A percentile compares a stretch with the other conserved stretches of the same genome.
phyloP scores from a whole-genome alignment of 2,888 invertebrate genomes.

The Hedya salicella region DNA sequence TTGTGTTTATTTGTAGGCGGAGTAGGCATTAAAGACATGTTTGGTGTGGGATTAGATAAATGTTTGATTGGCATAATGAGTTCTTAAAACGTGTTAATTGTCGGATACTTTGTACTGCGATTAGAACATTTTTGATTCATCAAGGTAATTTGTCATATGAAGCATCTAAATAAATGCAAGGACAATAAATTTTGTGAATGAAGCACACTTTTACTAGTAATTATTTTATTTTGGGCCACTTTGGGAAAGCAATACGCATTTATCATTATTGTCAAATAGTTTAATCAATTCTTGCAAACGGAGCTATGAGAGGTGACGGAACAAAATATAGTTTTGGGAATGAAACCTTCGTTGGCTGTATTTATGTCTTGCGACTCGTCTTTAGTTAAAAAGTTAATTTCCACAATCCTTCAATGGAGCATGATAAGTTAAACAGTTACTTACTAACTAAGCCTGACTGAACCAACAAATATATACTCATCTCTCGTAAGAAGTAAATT shows the following conservation, averaged over 20 bases:
- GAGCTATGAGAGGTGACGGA: too few species aligned
- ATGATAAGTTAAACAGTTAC: constrained; percentile 30
- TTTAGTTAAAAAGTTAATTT: neutral
- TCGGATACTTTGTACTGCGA: constrained; percentile 16
- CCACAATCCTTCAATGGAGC: constrained; percentile 18
- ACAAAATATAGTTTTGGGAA: too few species aligned
- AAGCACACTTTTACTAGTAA: neutral
- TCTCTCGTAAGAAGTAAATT: constrained; percentile 24
- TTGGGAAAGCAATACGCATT: neutral
- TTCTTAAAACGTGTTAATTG: constrained; percentile 31
- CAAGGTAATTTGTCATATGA: neutral
- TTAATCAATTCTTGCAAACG: too few species aligned
- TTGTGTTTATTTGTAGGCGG: constrained; percentile 39
- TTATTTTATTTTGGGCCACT: neutral
- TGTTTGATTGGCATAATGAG: constrained; percentile 39
- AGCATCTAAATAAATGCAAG: neutral
- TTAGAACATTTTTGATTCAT: constrained; percentile 5
- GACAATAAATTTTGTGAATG: neutral
- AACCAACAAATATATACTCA: constrained; percentile 28
- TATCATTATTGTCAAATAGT: too few species aligned
- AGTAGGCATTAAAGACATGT: constrained; percentile 22
- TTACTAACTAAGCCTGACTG: constrained; percentile 19
- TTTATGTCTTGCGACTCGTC: too few species aligned
- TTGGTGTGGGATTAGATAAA: constrained; percentile 40
- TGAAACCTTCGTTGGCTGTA: too few species aligned